Evolutionary conservation across 2,113 vertebrate species (phyloP).

Genomic region (Arenaria interpres): DNA sequence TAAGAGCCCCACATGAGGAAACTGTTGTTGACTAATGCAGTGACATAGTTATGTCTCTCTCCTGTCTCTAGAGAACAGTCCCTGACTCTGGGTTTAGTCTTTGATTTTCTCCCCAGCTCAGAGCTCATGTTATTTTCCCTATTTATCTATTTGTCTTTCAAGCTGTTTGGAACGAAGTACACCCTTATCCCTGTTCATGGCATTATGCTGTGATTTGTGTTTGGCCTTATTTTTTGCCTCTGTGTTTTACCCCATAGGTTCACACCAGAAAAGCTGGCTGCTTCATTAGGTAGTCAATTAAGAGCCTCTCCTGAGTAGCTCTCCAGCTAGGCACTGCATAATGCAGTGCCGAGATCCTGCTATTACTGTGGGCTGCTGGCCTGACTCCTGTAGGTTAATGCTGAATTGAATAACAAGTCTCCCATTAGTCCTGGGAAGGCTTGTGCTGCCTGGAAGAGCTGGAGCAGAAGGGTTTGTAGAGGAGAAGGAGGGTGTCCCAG

Average conservation of each 20-base stretch:
- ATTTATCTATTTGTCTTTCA: slow-evolving; percentile 36
- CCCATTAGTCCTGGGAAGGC: slow-evolving; percentile 24
- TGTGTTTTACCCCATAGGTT: slow-evolving; percentile 30
- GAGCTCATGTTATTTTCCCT: slow-evolving; percentile 35
- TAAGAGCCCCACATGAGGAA: slow-evolving; percentile 13
- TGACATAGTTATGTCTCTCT: slow-evolving; percentile 48
- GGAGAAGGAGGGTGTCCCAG: neutral
- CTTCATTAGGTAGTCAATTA: slow-evolving; percentile 65
- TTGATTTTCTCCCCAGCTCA: neutral
- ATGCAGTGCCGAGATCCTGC: slow-evolving; percentile 21
- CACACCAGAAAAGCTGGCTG: slow-evolving; percentile 45
- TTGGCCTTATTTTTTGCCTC: slow-evolving; percentile 19
- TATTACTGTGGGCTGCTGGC: slow-evolving; percentile 1
- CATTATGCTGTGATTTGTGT: neutral
- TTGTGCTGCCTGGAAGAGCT: neutral
- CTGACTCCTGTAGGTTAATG: slow-evolving; percentile 33
- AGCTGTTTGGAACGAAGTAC: neutral
- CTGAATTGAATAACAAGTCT: slow-evolving; percentile 47
- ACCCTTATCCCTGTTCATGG: neutral
- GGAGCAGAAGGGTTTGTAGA: neutral
- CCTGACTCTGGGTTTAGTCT: slow-evolving; percentile 64
- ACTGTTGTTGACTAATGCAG: slow-evolving; percentile 2
- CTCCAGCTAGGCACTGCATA: slow-evolving; percentile 61
- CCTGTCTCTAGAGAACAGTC: slow-evolving; percentile 42
- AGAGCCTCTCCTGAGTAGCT: slow-evolving; percentile 47